These are phyloP conservation scores for Macrobrachium rosenbergii DNA, from an alignment of 1,140 invertebrate species.

Conservation along the genomic window DNA sequence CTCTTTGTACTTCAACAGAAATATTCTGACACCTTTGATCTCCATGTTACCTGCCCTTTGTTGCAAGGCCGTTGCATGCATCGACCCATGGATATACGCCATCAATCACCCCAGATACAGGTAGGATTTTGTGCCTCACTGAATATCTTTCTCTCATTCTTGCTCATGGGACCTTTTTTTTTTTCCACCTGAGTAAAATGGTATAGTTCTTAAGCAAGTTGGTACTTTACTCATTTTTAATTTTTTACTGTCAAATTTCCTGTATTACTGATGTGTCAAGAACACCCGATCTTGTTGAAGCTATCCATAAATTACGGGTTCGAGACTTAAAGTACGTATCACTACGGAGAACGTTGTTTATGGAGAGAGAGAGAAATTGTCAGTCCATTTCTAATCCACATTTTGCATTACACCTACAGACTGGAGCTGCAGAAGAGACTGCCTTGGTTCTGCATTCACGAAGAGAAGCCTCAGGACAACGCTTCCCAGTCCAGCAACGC, in stretches of 20 bases:
- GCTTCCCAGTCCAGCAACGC: slow-evolving; percentile 68
- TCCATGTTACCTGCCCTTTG: slow-evolving; percentile 89
- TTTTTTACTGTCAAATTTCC: no score
- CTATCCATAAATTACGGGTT: no score
- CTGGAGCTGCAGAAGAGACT: slow-evolving; percentile 78
- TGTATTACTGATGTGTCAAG: no score
- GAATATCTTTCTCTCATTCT: no score
- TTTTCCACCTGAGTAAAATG: no score
- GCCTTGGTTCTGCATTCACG: slow-evolving; percentile 80
- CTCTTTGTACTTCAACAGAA: slow-evolving; percentile 79
- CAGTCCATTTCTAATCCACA: not conserved
- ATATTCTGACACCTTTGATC: slow-evolving; percentile 82
- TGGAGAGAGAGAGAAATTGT: not conserved
- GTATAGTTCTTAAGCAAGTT: no score
- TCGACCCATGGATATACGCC: slow-evolving; percentile 87
- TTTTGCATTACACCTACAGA: slow-evolving; percentile 69
- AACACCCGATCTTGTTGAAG: no score
- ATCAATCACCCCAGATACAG: slow-evolving; percentile 90
- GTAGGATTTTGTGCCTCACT: slow-evolving; percentile 68
- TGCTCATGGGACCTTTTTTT: no score
- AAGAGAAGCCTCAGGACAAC: slow-evolving; percentile 71
- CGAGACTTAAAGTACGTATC: no score
- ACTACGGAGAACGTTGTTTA: not conserved
- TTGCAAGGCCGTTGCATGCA: slow-evolving; percentile 88
- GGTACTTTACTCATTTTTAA: no score